Conservation (phyloP, 2,113 vertebrate species). For the Neoarius graeffei region DNA sequence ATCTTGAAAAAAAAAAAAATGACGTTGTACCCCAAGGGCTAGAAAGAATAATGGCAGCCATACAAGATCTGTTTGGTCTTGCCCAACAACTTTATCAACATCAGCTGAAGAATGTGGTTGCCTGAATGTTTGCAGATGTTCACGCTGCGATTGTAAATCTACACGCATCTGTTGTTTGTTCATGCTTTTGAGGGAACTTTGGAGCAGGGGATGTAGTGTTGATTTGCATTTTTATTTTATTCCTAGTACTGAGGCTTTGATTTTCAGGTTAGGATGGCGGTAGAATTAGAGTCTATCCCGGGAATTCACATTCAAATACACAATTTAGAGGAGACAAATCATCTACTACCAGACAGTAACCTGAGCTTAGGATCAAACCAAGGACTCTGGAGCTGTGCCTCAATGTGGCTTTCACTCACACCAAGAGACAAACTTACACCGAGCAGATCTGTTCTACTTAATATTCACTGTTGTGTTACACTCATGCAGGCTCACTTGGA, state of each 20-base stretch:
- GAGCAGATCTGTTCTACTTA: not conserved
- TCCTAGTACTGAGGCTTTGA: not conserved
- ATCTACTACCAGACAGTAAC: not conserved
- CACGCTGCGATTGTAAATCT: not conserved
- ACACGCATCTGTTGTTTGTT: not conserved
- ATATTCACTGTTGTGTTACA: slow-evolving; percentile 15
- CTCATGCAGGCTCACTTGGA: not conserved
- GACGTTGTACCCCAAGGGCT: not conserved
- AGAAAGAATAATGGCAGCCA: not conserved
- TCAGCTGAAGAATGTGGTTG: not conserved
- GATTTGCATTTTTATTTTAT: not conserved
- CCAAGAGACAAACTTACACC: not conserved
- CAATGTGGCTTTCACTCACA: slow-evolving; percentile 1
- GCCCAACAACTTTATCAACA: not conserved
- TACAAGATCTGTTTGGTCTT: slow-evolving; percentile 5
- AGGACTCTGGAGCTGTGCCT: not conserved
- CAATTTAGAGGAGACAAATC: not conserved
- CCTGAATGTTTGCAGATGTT: not conserved
- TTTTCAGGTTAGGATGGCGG: not conserved
- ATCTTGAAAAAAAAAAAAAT: not conserved
- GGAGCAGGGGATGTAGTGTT: not conserved
- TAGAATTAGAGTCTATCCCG: not conserved
- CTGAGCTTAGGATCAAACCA: slow-evolving; percentile 9
- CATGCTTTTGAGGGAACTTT: not conserved
- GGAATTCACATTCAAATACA: not conserved